Conservation (phyloP, 2,888 invertebrate genomes). For the Hylaea fasciaria region DNA sequence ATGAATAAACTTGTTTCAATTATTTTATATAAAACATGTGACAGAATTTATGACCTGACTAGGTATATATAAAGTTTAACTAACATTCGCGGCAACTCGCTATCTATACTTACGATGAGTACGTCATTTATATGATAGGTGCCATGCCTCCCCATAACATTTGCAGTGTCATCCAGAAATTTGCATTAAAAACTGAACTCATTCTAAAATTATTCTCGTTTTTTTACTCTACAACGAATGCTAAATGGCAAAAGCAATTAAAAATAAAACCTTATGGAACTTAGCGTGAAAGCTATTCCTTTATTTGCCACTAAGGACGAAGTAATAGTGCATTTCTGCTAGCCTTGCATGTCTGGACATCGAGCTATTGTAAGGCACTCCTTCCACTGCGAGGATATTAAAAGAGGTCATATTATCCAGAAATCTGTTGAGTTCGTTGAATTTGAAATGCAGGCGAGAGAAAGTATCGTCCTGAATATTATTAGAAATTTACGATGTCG, state of each 20-base stretch:
- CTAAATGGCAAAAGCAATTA: constrained; percentile 30
- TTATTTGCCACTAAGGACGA: constrained; percentile 36
- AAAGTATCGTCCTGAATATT: background rate
- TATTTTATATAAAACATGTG: no score
- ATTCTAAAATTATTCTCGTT: no score
- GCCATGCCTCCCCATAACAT: background rate
- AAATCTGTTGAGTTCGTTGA: constrained; percentile 13
- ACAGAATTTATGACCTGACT: no score
- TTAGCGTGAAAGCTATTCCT: constrained; percentile 25
- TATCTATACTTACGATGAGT: no score
- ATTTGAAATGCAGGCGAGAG: constrained; percentile 9
- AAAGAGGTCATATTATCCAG: constrained; percentile 15
- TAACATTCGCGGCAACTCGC: no score
- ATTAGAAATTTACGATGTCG: no score
- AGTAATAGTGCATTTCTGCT: constrained; percentile 47
- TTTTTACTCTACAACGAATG: background rate
- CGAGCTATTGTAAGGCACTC: constrained; percentile 27
- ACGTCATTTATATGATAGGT: no score
- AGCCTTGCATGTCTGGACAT: constrained; percentile 47
- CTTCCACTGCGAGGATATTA: constrained; percentile 12
- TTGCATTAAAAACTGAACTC: background rate
- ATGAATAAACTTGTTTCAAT: no score
- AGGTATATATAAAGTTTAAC: no score
- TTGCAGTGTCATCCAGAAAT: background rate
- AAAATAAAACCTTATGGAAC: constrained; percentile 24